Evolutionary conservation across 2,888 invertebrate species (phyloP), one percentile per base, ranked within the genome.

Genomic region (Tenthredo scrophulariae): DNA sequence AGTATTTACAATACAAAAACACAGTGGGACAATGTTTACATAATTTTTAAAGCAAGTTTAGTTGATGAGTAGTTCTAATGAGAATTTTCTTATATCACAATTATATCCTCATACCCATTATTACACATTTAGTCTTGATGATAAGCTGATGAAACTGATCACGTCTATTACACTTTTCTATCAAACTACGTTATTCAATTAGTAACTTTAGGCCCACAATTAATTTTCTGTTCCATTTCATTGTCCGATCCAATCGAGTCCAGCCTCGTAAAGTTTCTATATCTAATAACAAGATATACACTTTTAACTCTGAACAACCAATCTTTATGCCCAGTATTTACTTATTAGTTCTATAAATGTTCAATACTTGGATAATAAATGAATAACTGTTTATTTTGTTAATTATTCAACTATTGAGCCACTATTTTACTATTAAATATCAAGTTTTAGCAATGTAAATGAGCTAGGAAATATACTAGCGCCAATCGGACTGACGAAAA

Each of bases 31-130:
- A 40, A 80, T 29, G 54, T 82, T 15, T 65, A 43, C 7, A 82
- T 67, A 29, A 37, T 72, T 80, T 67, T 9, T 5, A 18, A 83
- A 83, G 83, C 83, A 46, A 37, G 26, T 82, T 82, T 37, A 82
- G 15, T 43, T 65, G 3, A 37, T 79, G 65, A 82, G 26, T 82
- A 26, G 50, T 65, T 54, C 18, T 22, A 82, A 82, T 62, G 62
- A 22, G 22, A 62, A 62, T 62, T 37, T n/a, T n/a, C 29, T 46
- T 70, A 29, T 15, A 65, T 50, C 40, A 67, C 83, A 67, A 70
- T 67, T 67, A 43, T 74, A 1, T 83, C 83, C 83, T 58, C 67
- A 46, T 70, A 83, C 83, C 70, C 67, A 83, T 18, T 54, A 46
- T 46, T n/a, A 43, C 29, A 77, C 54, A 77, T 54, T 50, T 77